Evolutionary conservation across 92 coral and sea anemone genomes (phyloP).

Genomic region (Metridium senile): DNA sequence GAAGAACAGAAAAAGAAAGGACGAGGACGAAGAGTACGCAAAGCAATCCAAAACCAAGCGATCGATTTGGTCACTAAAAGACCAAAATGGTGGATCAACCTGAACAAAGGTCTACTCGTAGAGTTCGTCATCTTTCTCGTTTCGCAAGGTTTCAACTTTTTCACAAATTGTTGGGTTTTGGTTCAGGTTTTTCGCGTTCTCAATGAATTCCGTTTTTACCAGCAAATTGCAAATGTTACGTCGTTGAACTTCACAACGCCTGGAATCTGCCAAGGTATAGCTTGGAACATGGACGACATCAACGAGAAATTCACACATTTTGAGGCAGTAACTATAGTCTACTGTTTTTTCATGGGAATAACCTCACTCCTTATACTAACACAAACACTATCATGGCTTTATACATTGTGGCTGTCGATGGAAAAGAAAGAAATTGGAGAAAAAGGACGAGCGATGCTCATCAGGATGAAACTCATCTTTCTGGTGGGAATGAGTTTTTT

Average conservation of each 20-base stretch:
- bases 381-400: constrained; percentile 78
- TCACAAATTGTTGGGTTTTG: constrained; percentile 79
- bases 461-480: constrained; percentile 75
- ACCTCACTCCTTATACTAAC: constrained; percentile 68
- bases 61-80: background rate
- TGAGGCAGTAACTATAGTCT: constrained; percentile 47
- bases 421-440: constrained; percentile 67
- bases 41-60: background rate
- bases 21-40: constrained; percentile 1
- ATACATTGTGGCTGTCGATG: constrained; percentile 73
- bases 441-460: constrained; percentile 59
- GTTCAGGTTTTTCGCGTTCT: constrained; percentile 59
- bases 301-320: constrained; percentile 47
- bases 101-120: constrained; percentile 75
- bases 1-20: constrained; percentile 1
- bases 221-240: constrained; percentile 58
- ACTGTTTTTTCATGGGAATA: constrained; percentile 71
- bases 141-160: constrained; percentile 86
- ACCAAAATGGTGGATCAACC: constrained; percentile 48
- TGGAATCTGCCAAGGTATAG: constrained; percentile 56
- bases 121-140: constrained; percentile 82
- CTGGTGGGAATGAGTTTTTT: constrained; percentile 76
- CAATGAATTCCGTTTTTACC: constrained; percentile 35
- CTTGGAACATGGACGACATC: constrained; percentile 71
- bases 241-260: constrained; percentile 57